Evolutionary conservation across 2,113 vertebrate genomes (phyloP), one percentile per base, ranked within the genome.

Genomic region (Amphiprion percula): DNA sequence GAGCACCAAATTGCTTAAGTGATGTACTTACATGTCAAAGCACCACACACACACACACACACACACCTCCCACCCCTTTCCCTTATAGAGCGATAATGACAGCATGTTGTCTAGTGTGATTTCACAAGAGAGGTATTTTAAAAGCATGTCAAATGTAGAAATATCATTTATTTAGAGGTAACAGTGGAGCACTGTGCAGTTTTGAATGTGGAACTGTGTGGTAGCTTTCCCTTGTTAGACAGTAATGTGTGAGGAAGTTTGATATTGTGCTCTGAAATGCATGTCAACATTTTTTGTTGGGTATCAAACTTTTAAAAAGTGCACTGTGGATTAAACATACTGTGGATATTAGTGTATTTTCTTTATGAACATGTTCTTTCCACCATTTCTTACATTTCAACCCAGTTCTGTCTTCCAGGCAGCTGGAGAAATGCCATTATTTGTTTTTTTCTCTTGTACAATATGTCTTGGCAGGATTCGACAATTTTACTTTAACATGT

Each of bases 1-100:
- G 79, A 79, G 71, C 78, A 66, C 49, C 68, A 87, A 85, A 92
- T 85, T 79, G 80, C 85, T 83, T 83, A 91, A 91, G 74, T 87
- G 86, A 88, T 87, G 84, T 90, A 87, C 89, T 91, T 91, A 84
- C 78, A 89, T 87, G 85, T 92, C 86, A 87, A 74, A 91, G 68
- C 75, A 71, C 59, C 69, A 86, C 80, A 87, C 77, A 84, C 85
- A 26, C 26, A 26, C 26, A 26, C 26, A 26, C 26, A 26, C 2
- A 26, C 26, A 26, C 26, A 26, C 26, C n/a, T n/a, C 62, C 68
- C 65, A 21, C 28, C 28, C 28, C 5, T 5, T 5, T 30, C 73
- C 77, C 74, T 83, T 87, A 85, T 79, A 69, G 46, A 82, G 74
- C 74, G 2, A 2, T 89, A 85, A 88, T 92, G 72, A 60, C 78